Percentiles rank a stretch among this genome's conserved stretches.
phyloP scores from a whole-genome alignment of 2,113 vertebrate species.

The Epinephelus lanceolatus region DNA sequence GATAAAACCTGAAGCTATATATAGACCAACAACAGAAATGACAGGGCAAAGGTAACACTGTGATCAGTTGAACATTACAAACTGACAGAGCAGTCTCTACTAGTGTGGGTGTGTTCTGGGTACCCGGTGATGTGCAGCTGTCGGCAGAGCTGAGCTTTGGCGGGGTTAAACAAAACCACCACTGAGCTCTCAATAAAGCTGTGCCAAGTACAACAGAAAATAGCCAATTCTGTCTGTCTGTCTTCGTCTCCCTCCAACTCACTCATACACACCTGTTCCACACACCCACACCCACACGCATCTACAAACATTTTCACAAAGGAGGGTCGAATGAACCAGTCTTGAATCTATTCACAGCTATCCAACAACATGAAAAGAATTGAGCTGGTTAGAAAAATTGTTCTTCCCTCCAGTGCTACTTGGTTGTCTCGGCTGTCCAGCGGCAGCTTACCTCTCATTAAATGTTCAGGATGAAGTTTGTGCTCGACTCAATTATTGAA shows the following conservation, averaged over 20 bases:
- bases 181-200: slow-evolving; percentile 61
- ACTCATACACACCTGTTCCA: slow-evolving; percentile 5
- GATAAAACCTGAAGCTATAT: slow-evolving; percentile 5
- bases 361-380: slow-evolving; percentile 64
- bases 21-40: neutral
- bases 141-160: slow-evolving; percentile 51
- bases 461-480: slow-evolving; percentile 33
- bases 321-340: slow-evolving; percentile 51
- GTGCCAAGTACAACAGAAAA: slow-evolving; percentile 63
- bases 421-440: slow-evolving; percentile 38
- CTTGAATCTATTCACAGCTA: slow-evolving; percentile 63
- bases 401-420: slow-evolving; percentile 23
- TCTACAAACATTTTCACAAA: slow-evolving; percentile 35
- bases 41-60: neutral
- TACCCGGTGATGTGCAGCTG: slow-evolving; percentile 62
- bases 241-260: slow-evolving; percentile 2
- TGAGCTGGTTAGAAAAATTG: slow-evolving; percentile 52
- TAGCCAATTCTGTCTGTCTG: slow-evolving; percentile 57
- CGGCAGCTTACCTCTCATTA: slow-evolving; percentile 51
- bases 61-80: slow-evolving; percentile 33
- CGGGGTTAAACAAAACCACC: slow-evolving; percentile 68
- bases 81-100: slow-evolving; percentile 33
- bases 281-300: slow-evolving; percentile 24
- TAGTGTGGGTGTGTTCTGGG: slow-evolving; percentile 29
- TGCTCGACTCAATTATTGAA: slow-evolving; percentile 49